Evolutionary conservation across 35 echinoderm and acorn worm species (phyloP).

Genomic region (Stichopus chloronotus): DNA sequence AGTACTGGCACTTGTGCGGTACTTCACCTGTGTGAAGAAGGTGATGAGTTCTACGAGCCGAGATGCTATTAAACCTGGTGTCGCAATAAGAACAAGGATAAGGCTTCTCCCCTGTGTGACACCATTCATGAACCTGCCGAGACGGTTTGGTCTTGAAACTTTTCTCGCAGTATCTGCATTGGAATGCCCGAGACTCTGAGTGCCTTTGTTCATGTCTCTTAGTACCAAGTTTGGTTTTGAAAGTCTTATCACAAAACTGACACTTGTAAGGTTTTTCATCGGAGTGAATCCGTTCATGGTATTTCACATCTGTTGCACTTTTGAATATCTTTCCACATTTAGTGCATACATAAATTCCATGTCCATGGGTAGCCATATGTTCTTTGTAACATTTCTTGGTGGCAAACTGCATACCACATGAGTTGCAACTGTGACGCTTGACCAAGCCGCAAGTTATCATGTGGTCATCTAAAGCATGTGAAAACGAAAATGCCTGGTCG

Average conservation of each 20-base stretch:
- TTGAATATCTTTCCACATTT: conserved; percentile 35
- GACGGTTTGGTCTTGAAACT: conserved; percentile 15
- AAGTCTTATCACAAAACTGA: conserved; percentile 37
- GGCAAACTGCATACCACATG: conserved; percentile 17
- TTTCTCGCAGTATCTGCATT: conserved; percentile 46
- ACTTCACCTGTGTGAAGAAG: conserved; percentile 33
- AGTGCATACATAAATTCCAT: conserved; percentile 18
- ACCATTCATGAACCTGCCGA: conserved; percentile 15
- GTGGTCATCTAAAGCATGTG: not conserved
- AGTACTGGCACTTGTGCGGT: conserved; percentile 36
- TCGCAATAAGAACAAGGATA: conserved; percentile 25
- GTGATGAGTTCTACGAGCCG: conserved; percentile 21
- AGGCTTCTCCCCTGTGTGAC: conserved; percentile 46
- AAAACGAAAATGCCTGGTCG: not conserved
- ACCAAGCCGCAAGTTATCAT: not conserved
- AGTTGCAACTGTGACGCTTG: not conserved
- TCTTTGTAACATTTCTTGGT: not conserved
- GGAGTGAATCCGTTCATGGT: conserved; percentile 19
- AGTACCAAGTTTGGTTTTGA: not conserved
- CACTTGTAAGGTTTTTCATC: conserved; percentile 32
- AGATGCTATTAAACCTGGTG: not conserved
- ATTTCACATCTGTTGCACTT: not conserved
- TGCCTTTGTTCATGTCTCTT: conserved; percentile 26
- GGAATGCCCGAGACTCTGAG: not conserved
- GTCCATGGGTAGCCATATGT: conserved; percentile 15